These are phyloP conservation scores for Timema cristinae DNA, from an alignment of 2,888 invertebrate genomes.

Conservation along the genomic window DNA sequence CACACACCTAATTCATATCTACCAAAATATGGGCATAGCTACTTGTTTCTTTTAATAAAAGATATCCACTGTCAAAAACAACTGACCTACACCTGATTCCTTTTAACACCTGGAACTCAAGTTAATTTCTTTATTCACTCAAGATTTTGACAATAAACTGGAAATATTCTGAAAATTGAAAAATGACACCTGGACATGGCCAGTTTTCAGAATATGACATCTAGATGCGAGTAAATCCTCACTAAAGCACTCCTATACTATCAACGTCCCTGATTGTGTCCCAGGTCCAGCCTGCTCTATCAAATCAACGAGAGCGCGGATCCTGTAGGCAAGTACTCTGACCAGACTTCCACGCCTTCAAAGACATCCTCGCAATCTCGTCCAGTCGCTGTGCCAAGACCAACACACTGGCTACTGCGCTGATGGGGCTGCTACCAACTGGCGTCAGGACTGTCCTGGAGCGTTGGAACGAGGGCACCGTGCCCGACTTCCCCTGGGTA, in stretches of 20 bases:
- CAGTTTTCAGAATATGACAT: too few species aligned
- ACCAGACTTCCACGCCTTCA: slow-evolving; percentile 44
- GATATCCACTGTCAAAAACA: too few species aligned
- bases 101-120: too few species aligned
- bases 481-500: slow-evolving; percentile 59
- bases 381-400: slow-evolving; percentile 44
- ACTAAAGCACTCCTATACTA: neutral
- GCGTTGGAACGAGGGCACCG: slow-evolving; percentile 53
- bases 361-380: slow-evolving; percentile 46
- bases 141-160: too few species aligned
- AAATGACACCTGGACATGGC: too few species aligned
- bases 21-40: too few species aligned
- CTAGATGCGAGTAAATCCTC: too few species aligned
- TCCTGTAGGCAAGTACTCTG: slow-evolving; percentile 45
- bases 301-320: slow-evolving; percentile 37
- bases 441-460: slow-evolving; percentile 55
- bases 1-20: too few species aligned
- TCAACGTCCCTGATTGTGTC: slow-evolving; percentile 15
- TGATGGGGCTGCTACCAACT: slow-evolving; percentile 53
- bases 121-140: too few species aligned
- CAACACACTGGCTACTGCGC: slow-evolving; percentile 46
- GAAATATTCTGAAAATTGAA: too few species aligned
- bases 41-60: too few species aligned
- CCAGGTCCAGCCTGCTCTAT: slow-evolving; percentile 45
- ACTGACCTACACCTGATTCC: too few species aligned